Evolutionary conservation across 1,140 invertebrate genomes (phyloP), one percentile per base, ranked within the genome.

Genomic region (Octopus sinensis): DNA sequence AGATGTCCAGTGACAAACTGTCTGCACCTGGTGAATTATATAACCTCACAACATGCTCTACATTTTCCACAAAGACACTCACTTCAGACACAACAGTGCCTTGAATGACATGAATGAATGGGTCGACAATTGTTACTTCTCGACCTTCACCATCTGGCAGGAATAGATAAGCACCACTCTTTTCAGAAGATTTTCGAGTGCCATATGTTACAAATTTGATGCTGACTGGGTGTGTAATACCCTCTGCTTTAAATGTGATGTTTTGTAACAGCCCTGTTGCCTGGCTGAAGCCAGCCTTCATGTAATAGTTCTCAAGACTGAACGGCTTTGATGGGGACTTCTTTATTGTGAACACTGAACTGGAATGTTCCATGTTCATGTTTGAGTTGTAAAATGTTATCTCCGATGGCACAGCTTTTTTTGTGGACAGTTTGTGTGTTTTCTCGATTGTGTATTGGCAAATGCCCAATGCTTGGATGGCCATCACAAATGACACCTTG

Each of bases 111-210:
- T 93, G 91, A 68, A 95, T 91, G 13, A 93, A 89, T 79, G 92
- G 91, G 78, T 86, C 80, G 23, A 43, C 56, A 9, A 79, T 30
- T 68, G 13, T 51, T 51, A 77, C 43, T 51, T 77, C 76, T 83
- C 81, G 85, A 6, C 90, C 85, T 92, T 86, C 87, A 0, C 95
- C 95, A 88, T 97, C 95, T 0, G 98, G 98, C 52, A 99, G 91
- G 89, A 99, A 99, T 53, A 99, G 92, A 91, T 99, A 99, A 6
- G 97, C 97, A 1, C 98, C 98, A 81, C 96, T 97, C 85, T 85
- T 86, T 23, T 88, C 96, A 84, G 92, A 91, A 51, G 91, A 89
- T 0, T 89, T 88, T 54, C 93, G 92, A 0, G 93, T 93, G 13
- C 94, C 86, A 79, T 88, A 89, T 78, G 83, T 81, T 1, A 94